Conservation (phyloP, 2,797 vertebrate genomes). For the Poeciliopsis presidionis region DNA sequence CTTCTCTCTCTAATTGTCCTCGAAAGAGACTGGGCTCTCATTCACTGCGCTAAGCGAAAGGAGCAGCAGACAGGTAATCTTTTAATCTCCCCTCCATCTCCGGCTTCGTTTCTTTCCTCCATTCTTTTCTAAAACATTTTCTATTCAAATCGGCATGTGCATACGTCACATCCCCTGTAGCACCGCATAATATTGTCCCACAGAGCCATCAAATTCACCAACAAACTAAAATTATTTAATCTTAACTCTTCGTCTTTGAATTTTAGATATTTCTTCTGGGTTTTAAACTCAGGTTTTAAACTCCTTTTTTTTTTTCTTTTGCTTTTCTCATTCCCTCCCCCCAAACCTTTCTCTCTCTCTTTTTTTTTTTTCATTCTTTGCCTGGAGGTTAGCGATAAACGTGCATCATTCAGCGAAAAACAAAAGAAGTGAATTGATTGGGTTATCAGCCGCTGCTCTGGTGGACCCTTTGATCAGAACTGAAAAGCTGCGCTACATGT, state of each 20-base stretch:
- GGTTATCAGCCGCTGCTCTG: constrained; percentile 80
- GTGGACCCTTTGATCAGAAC: constrained; percentile 76
- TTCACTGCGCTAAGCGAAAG: constrained; percentile 68
- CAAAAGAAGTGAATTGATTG: constrained; percentile 86
- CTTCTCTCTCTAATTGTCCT: constrained; percentile 58
- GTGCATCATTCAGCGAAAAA: constrained; percentile 92
- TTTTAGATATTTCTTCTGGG: constrained; percentile 39
- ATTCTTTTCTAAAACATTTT: constrained; percentile 78
- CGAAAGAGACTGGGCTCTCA: constrained; percentile 39
- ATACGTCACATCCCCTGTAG: constrained; percentile 52
- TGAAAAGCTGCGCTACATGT: constrained; percentile 83
- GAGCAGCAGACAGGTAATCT: constrained; percentile 77
- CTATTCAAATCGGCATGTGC: constrained; percentile 76
- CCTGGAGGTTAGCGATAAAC: constrained; percentile 87
- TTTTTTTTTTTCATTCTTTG: constrained; percentile 72
- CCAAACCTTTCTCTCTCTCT: constrained; percentile 1
- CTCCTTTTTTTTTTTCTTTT: constrained; percentile 44
- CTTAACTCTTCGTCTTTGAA: constrained; percentile 22
- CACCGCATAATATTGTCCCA: constrained; percentile 67
- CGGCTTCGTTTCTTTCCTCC: constrained; percentile 55
- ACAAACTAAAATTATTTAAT: constrained; percentile 79
- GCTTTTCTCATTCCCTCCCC: constrained; percentile 33
- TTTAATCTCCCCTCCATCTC: constrained; percentile 80
- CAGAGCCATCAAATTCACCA: constrained; percentile 79
- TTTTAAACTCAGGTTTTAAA: constrained; percentile 71